Conservation (phyloP, 2,113 vertebrate species). For the Chitala chitala region DNA sequence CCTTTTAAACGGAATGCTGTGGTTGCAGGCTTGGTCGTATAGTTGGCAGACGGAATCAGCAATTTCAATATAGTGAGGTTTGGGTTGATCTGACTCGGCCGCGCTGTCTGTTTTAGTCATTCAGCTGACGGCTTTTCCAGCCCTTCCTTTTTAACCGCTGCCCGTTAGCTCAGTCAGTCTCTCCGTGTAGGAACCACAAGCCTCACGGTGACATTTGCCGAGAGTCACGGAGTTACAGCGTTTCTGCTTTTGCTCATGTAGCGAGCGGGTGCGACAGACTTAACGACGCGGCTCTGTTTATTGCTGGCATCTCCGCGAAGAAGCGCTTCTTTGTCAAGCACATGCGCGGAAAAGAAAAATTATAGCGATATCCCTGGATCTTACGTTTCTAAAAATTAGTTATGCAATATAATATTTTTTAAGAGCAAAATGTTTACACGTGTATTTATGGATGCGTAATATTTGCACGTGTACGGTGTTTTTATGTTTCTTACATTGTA, state of each 20-base stretch:
- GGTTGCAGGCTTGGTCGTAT: not conserved
- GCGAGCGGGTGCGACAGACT: too few relatives aligned
- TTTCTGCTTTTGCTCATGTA: not conserved
- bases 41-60: constrained; percentile 8
- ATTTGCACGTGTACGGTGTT: too few relatives aligned
- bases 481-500: too few relatives aligned
- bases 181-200: not conserved
- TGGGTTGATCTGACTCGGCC: not conserved
- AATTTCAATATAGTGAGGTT: constrained; percentile 10
- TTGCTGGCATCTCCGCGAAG: too few relatives aligned
- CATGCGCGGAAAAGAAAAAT: too few relatives aligned
- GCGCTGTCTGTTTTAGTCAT: constrained; percentile 6
- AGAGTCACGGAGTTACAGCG: not conserved
- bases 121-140: constrained; percentile 12
- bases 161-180: not conserved
- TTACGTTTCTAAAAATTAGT: too few relatives aligned
- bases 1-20: constrained; percentile 8
- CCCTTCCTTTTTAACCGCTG: not conserved
- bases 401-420: too few relatives aligned
- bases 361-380: too few relatives aligned
- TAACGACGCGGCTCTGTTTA: too few relatives aligned
- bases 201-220: not conserved
- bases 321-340: too few relatives aligned
- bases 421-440: too few relatives aligned
- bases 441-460: too few relatives aligned